Evolutionary conservation across 1,140 invertebrate species (phyloP), one percentile per base, ranked within the genome.

Genomic region (Colletes latitarsis): DNA sequence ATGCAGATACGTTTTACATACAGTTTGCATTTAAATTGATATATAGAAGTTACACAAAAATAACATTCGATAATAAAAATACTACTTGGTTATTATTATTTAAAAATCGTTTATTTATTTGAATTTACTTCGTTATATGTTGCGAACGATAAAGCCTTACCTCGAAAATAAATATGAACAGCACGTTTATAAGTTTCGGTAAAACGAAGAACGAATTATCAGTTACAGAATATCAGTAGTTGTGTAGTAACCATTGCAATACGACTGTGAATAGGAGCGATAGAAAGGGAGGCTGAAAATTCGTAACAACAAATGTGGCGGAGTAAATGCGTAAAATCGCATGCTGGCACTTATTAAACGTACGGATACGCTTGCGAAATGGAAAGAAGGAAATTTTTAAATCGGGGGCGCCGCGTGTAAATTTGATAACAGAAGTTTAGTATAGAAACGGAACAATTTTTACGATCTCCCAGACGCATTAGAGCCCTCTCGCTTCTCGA

Each of bases 241-340:
- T 46, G n/a, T 53, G 30, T 78, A 70, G 55, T 52, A 62, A 77
- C 67, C n/a, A 43, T 64, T 64, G 55, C 60, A 41, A 64, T 46
- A 21, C 41, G 41, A 69, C 21, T 30, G 60, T 72, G 63, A 73
- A 57, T 73, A 46, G 52, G 39, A 66, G 21, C 14, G 21, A 70
- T 64, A 58, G 49, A 82, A 30, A 52, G 62, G 58, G 14, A 15
- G 55, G 9, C 46, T 77, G 53, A 79, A 79, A 75, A 85, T 74
- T 82, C 75, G 60, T 72, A 70, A 74, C 63, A 62, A 75, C 58
- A 81, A 85, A 85, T 85, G 79, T 85, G 71, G 62, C 83, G 84
- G 30, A 55, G 58, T 12, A 43, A 72, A 66, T 57, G 75, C 64
- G 58, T 82, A 43, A 43, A 85, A 57, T 71, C n/a, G 19, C 57